Evolutionary conservation across 2,113 vertebrate genomes (phyloP).

Genomic region (Hippoglossus stenolepis): DNA sequence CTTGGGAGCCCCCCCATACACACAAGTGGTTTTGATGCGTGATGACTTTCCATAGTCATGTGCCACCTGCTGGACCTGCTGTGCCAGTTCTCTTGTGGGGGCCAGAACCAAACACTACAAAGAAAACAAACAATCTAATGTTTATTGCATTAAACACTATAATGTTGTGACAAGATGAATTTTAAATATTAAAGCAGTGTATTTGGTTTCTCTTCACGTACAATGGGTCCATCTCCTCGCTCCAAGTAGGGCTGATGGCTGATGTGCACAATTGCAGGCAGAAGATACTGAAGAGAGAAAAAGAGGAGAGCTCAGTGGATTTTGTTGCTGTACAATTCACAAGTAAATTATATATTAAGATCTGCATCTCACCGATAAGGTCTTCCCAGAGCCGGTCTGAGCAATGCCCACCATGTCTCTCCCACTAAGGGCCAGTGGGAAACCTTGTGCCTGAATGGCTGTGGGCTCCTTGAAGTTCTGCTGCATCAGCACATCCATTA

Average conservation of each 20-base stretch:
- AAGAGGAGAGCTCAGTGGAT: not conserved
- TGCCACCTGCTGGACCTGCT: conserved; percentile 96
- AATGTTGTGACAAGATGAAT: not conserved
- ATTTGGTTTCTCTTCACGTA: conserved; percentile 78
- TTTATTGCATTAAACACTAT: not conserved
- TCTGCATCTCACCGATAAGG: conserved; percentile 85
- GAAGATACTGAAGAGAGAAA: conserved; percentile 85
- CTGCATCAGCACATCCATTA: conserved; percentile 92
- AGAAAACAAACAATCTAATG: not conserved
- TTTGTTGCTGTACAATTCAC: not conserved
- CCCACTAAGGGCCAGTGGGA: conserved; percentile 92
- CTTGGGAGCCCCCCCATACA: conserved; percentile 96
- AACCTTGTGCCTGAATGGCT: conserved; percentile 94
- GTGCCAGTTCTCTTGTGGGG: conserved; percentile 94
- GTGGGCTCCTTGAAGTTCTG: conserved; percentile 96
- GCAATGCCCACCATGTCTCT: conserved; percentile 98
- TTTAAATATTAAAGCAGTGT: not conserved
- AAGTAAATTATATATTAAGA: not conserved
- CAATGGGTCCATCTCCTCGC: conserved; percentile 96
- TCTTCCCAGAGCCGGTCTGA: conserved; percentile 95
- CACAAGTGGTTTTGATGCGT: conserved; percentile 94
- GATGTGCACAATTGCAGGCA: conserved; percentile 97
- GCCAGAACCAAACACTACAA: conserved; percentile 92
- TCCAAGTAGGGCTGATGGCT: conserved; percentile 98
- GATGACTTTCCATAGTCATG: conserved; percentile 94